These are phyloP conservation scores for Sphenodon punctatus DNA, from an alignment of 2,797 vertebrate genomes.

Conservation along the genomic window DNA sequence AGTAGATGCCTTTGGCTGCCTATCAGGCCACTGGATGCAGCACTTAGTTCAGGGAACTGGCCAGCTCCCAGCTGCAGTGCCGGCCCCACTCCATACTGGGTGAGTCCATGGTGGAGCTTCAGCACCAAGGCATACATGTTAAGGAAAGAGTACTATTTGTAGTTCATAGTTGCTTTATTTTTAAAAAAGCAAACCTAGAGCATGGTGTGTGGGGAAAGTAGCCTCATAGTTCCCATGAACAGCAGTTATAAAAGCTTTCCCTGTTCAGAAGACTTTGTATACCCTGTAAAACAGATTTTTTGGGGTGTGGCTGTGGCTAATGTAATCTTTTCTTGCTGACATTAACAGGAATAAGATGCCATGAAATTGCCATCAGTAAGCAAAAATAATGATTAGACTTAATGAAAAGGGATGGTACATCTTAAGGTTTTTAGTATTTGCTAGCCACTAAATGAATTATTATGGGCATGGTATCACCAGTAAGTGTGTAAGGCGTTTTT, in stretches of 20 bases:
- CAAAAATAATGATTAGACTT: not conserved
- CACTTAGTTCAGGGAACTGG: no score
- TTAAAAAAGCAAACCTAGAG: not conserved
- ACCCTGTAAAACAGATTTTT: no score
- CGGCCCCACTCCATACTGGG: no score
- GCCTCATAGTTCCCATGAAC: not conserved
- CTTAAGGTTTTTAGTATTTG: conserved; percentile 12
- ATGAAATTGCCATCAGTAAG: not conserved
- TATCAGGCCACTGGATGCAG: no score
- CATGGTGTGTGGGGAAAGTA: not conserved
- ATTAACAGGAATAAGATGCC: not conserved
- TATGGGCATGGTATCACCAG: conserved; percentile 48
- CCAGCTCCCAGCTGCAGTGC: no score
- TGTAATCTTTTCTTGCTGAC: not conserved
- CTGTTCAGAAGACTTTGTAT: no score
- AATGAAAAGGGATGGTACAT: conserved; percentile 59
- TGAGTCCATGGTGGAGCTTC: no score
- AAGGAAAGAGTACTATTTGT: no score
- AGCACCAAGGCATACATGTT: no score
- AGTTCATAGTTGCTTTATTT: no score
- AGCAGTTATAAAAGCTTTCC: not conserved
- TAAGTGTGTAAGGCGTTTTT: conserved; percentile 34
- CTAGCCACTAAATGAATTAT: not conserved
- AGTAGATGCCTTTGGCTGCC: no score
- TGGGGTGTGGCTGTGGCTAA: no score